Percentiles rank a stretch among this genome's conserved stretches.
phyloP scores from a whole-genome alignment of 1,140 invertebrate genomes.

The Ladona fulva region DNA sequence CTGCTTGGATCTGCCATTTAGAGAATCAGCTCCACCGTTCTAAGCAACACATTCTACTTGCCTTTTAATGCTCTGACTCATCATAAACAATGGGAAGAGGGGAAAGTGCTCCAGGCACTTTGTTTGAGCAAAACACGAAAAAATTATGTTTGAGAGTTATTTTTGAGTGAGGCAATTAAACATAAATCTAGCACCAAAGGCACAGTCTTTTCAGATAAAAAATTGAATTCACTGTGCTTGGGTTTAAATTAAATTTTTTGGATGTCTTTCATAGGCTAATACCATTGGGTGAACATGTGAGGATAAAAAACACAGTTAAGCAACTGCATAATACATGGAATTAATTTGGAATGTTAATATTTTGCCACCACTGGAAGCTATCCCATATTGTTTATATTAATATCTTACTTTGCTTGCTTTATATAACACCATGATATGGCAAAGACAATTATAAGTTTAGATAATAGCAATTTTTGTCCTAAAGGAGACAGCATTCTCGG shows the following conservation, averaged over 20 bases:
- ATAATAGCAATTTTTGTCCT: constrained; percentile 4
- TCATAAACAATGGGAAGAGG: neutral
- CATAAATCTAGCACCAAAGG: constrained; percentile 14
- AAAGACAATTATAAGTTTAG: constrained; percentile 14
- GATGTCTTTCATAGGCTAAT: constrained; percentile 5
- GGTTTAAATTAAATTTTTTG: neutral
- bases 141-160: neutral
- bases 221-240: neutral
- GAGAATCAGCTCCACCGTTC: neutral
- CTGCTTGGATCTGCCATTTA: constrained; percentile 7
- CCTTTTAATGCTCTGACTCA: neutral
- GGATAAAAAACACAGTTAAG: neutral
- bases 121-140: constrained; percentile 14
- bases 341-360: constrained; percentile 16
- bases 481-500: neutral
- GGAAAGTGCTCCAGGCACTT: constrained; percentile 12
- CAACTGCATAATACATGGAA: constrained; percentile 12
- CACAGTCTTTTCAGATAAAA: constrained; percentile 4
- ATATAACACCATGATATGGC: constrained; percentile 15
- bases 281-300: neutral
- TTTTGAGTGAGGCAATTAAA: neutral
- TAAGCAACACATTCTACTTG: neutral
- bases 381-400: neutral
- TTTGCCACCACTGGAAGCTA: constrained; percentile 15
- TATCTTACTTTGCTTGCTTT: constrained; percentile 13